Base-by-base conservation (phyloP, 2,113 vertebrate species). In the Tragelaphus imberbis region DNA sequence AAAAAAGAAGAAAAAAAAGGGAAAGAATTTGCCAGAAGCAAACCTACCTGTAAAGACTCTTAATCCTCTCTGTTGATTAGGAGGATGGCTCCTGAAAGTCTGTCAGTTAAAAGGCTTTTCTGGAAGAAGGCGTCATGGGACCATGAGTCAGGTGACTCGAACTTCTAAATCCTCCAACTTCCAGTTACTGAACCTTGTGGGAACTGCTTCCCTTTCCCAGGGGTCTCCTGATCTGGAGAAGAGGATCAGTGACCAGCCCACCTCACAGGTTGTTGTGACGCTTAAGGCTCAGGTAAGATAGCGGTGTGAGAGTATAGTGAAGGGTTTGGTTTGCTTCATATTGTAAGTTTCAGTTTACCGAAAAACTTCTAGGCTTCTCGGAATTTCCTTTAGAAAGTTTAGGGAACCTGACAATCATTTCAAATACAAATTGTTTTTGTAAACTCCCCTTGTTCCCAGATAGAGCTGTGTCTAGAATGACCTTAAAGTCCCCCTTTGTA, bases 371-470 rank as follows among this genome's bases (percentile, higher is more conserved):
- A n/a, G 61, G 53, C 16, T 93, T 93, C 49, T 91, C 84, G 79
- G 90, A 97, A 84, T 91, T 96, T 86, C 65, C 86, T 53, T 40
- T 75, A 91, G 59, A 88, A 84, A 2, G 89, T 86, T 91, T 90
- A 97, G 56, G 92, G 93, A 97, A 95, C 12, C 68, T 88, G 58
- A 47, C 7, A 86, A 28, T 96, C 84, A 89, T 94, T 95, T 86
- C 49, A 89, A 86, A 91, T 33, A 12, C 30, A 79, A 33, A 51
- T 82, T n/a, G 27, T 30, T 94, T 96, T 90, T 49, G 55, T 91
- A 93, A 97, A 68, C 68, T 79, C 79, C 44, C 68, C 30, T 87
- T 79, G 53, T 36, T 97, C 81, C n/a, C n/a, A 61, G 21, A 12
- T 49, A 19, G 12, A 16, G 80, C 19, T 86, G 33, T 71, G 53